Conservation (phyloP, 1,140 invertebrate genomes). For the Nylanderia fulva region DNA sequence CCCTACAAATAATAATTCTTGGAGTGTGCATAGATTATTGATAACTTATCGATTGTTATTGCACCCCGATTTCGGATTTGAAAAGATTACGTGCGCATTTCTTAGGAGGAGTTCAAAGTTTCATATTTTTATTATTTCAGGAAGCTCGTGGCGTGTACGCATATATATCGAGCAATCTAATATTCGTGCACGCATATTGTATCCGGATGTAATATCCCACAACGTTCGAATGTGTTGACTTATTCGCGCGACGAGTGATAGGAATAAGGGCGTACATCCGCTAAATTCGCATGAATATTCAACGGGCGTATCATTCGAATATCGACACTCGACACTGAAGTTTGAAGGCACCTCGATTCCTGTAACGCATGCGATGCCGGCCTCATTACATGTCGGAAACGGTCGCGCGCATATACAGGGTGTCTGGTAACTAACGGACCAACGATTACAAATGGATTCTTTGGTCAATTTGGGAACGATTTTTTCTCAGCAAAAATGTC, state of each 20-base stretch:
- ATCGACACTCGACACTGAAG: slow-evolving; percentile 6
- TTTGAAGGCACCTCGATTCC: neutral
- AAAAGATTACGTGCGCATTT: neutral
- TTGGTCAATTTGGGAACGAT: too few relatives aligned
- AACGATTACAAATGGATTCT: too few relatives aligned
- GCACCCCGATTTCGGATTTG: too few relatives aligned
- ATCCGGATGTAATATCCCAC: neutral
- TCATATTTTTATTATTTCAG: slow-evolving; percentile 2
- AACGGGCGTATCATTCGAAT: slow-evolving; percentile 14
- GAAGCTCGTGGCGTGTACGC: neutral
- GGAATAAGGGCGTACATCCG: slow-evolving; percentile 1
- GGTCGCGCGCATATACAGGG: too few relatives aligned
- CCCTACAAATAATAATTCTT: neutral
- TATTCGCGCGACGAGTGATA: slow-evolving; percentile 33
- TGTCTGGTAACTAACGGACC: too few relatives aligned
- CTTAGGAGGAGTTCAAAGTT: neutral
- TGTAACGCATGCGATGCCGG: neutral
- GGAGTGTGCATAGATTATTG: neutral
- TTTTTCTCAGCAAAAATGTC: too few relatives aligned
- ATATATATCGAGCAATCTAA: neutral
- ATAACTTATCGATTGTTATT: too few relatives aligned
- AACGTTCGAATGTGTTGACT: neutral
- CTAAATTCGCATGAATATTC: slow-evolving; percentile 25
- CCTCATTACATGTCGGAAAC: neutral
- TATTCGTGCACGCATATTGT: neutral